Evolutionary conservation across 92 coral and sea anemone genomes (phyloP), one percentile per base, ranked within the genome.

Genomic region (Meandrina meandrites): DNA sequence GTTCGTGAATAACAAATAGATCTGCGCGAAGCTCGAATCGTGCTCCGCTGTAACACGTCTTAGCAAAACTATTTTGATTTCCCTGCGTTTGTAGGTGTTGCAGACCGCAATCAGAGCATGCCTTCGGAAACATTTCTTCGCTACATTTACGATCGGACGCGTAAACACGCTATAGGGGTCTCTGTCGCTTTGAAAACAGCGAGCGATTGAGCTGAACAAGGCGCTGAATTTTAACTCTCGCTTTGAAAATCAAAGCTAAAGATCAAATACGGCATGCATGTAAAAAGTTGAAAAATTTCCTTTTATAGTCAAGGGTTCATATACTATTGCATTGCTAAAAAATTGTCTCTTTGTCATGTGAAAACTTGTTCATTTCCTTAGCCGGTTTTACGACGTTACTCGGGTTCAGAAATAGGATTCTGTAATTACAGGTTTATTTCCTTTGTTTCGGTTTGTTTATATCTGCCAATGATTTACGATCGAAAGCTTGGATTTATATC

Each of bases 361-460:
- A 74, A 32, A 83, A 48, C 14, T 31, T 12, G 30, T 36, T 71
- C 76, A 15, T 72, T 73, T 73, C 78, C 79, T 84, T 22, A 36
- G 28, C 80, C 12, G 40, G 27, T 17, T 17, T 3, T 64, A 42
- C 27, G 51, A 51, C 79, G 53, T 70, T 37, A 22, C 68, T 22
- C 53, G 53, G 2, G 86, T 53, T 83, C n/a, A 24, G 31, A 8
- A 14, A 18, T 22, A 45, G 8, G 5, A 45, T 45, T 45, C 5
- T 45, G 48, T 7, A 6, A 40, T 40, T 40, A 48, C 30, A 35
- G 42, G 53, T 24, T 74, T 64, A 48, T 31, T 17, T 22, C 73
- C 40, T 37, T n/a, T 35, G 37, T 74, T 74, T 56, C 73, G 42
- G 35, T 40, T 72, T 57, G 45, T 73, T 84, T 75, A 56, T 73